Percentiles rank a stretch among this genome's conserved stretches.
phyloP scores from a whole-genome alignment of 2,113 vertebrate genomes.

The Paedocypris sp. region DNA sequence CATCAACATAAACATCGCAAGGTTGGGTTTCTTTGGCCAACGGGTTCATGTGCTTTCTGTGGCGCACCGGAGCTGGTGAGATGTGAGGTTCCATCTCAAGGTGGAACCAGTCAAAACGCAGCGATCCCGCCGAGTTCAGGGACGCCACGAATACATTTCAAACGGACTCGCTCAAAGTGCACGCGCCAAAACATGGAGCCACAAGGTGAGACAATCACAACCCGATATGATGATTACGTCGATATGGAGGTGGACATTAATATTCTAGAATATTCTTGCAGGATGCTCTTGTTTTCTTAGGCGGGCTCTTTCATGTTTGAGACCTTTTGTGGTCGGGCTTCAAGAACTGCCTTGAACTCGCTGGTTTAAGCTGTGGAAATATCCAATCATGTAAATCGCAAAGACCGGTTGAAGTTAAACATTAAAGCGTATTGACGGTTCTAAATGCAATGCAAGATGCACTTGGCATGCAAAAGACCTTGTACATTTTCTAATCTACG shows the following conservation, averaged over 20 bases:
- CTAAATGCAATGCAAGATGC: not conserved
- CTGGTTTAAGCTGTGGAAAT: slow-evolving; percentile 1
- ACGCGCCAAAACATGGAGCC: not conserved
- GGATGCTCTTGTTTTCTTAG: not conserved
- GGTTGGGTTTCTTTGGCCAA: slow-evolving; percentile 11
- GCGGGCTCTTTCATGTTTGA: slow-evolving; percentile 7
- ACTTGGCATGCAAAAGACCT: not conserved
- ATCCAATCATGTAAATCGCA: not conserved
- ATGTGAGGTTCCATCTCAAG: slow-evolving; percentile 16
- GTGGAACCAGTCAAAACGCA: not conserved
- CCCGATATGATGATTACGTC: slow-evolving; percentile 31
- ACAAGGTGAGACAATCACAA: not conserved
- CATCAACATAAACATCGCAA: slow-evolving; percentile 24
- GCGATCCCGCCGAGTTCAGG: not conserved
- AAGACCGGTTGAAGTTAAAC: not conserved
- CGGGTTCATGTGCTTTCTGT: slow-evolving; percentile 18
- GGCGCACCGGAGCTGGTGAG: slow-evolving; percentile 4
- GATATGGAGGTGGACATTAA: slow-evolving; percentile 13
- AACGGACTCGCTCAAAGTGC: not conserved
- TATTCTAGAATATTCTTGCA: slow-evolving; percentile 24
- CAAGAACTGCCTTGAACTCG: slow-evolving; percentile 27
- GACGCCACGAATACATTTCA: not conserved
- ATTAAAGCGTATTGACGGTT: not conserved
- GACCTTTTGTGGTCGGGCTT: not conserved
- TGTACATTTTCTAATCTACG: too few species aligned